Evolutionary conservation across 2,113 vertebrate genomes (phyloP).

Genomic region (Psilopsiagon aurifrons): DNA sequence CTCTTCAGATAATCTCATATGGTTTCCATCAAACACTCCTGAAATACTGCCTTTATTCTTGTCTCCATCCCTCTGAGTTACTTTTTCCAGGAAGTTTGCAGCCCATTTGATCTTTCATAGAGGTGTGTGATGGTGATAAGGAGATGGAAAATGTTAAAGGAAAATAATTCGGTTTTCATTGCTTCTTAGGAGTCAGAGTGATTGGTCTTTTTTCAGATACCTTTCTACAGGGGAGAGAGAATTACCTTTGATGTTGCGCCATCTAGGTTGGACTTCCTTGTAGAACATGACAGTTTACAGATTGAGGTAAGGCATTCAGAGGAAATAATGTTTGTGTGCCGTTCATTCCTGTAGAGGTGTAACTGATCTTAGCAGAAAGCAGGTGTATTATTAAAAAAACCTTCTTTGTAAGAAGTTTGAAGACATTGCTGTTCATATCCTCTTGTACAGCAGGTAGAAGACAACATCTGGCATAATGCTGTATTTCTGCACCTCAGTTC

Average conservation of each 20-base stretch:
- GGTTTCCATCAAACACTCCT: background rate
- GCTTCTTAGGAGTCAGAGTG: background rate
- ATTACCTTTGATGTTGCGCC: slow-evolving; percentile 98
- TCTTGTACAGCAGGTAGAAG: background rate
- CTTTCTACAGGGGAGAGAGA: slow-evolving; percentile 95
- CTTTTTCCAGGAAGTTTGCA: background rate
- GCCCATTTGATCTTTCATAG: background rate
- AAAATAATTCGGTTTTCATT: background rate
- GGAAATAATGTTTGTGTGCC: background rate
- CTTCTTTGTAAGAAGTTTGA: background rate
- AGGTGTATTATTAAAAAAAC: background rate
- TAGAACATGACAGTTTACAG: slow-evolving; percentile 91
- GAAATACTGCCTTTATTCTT: background rate
- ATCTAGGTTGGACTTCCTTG: slow-evolving; percentile 87
- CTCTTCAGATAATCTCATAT: background rate
- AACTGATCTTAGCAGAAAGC: background rate
- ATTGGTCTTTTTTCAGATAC: slow-evolving; percentile 79
- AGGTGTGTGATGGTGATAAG: background rate
- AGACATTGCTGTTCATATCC: accelerated
- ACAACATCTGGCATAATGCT: accelerated
- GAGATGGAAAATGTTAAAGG: background rate
- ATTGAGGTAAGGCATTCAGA: slow-evolving; percentile 82
- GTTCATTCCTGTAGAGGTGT: background rate
- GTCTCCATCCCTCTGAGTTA: background rate
- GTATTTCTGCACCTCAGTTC: background rate